A percentile compares a stretch with the other conserved stretches of the same genome.
Conservation (phyloP, 1,140 invertebrate species). For the Drosophila trapezifrons region DNA sequence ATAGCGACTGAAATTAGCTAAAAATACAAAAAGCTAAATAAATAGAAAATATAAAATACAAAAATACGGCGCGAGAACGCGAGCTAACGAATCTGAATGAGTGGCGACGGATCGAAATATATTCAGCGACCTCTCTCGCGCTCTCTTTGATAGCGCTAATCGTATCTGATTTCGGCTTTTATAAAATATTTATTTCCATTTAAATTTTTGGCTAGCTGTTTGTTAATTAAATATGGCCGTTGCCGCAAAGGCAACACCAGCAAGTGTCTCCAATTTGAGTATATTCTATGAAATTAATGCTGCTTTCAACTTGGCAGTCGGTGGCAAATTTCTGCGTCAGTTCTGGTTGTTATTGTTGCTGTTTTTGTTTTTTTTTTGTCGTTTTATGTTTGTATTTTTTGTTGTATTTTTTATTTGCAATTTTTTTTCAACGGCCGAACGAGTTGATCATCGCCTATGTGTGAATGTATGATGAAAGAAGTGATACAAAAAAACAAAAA, state of each 20-base stretch:
- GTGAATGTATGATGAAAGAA: slow-evolving; percentile 63
- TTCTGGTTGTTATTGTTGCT: slow-evolving; percentile 40
- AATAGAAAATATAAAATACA: slow-evolving; percentile 56
- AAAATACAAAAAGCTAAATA: slow-evolving; percentile 55
- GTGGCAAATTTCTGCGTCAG: slow-evolving; percentile 67
- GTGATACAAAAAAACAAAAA: slow-evolving; percentile 60
- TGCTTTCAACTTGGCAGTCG: slow-evolving; percentile 70
- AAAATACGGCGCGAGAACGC: slow-evolving; percentile 23
- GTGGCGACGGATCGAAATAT: slow-evolving; percentile 31
- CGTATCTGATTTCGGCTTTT: slow-evolving; percentile 54
- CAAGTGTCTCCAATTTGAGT: slow-evolving; percentile 37
- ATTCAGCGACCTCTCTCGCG: slow-evolving; percentile 17
- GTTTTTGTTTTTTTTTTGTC: slow-evolving; percentile 33
- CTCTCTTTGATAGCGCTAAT: slow-evolving; percentile 53
- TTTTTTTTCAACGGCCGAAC: slow-evolving; percentile 58
- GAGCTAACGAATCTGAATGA: slow-evolving; percentile 31
- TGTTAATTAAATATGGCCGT: slow-evolving; percentile 36
- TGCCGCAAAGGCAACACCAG: slow-evolving; percentile 6
- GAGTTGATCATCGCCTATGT: slow-evolving; percentile 51
- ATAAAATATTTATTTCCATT: slow-evolving; percentile 41
- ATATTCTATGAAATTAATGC: slow-evolving; percentile 46
- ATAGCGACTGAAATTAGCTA: slow-evolving; percentile 62
- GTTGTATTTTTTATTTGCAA: slow-evolving; percentile 56
- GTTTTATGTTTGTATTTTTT: slow-evolving; percentile 33
- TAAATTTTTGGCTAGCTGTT: slow-evolving; percentile 25